These are phyloP conservation scores for Caenorhabditis sp. DNA, from an alignment of 2,888 invertebrate genomes.

Conservation along the genomic window DNA sequence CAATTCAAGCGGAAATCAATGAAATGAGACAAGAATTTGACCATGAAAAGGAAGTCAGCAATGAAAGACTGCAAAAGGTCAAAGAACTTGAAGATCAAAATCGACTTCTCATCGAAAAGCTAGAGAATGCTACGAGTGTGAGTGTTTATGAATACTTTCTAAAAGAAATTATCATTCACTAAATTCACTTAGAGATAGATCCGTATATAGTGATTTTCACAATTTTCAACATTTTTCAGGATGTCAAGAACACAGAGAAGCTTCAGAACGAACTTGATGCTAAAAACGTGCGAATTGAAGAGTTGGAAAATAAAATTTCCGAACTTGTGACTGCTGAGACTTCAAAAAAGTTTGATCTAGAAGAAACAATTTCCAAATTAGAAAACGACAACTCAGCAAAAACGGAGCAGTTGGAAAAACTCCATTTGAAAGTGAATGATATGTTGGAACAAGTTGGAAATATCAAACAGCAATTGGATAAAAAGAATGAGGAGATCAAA, in stretches of 20 bases:
- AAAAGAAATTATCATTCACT: background rate
- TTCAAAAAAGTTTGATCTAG: conserved; percentile 14
- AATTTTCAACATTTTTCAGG: no score
- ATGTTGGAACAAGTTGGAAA: conserved; percentile 53
- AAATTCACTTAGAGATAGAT: no score
- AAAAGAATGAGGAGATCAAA: conserved; percentile 57
- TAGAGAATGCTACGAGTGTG: conserved; percentile 30
- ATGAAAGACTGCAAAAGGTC: conserved; percentile 43
- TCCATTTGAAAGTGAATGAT: conserved; percentile 43
- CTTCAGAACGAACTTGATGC: conserved; percentile 32
- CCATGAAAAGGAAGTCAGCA: conserved; percentile 27
- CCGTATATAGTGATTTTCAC: no score
- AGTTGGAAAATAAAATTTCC: conserved; percentile 14
- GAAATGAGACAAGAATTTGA: conserved; percentile 40
- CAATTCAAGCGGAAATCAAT: conserved; percentile 30
- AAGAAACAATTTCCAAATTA: conserved; percentile 25
- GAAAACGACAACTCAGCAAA: conserved; percentile 25
- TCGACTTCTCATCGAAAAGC: conserved; percentile 50
- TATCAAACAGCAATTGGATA: conserved; percentile 53
- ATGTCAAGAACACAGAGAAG: conserved; percentile 14
- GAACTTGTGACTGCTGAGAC: conserved; percentile 15
- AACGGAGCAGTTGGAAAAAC: conserved; percentile 42
- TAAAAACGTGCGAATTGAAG: conserved; percentile 41
- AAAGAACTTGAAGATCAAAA: conserved; percentile 66
- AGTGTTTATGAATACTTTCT: background rate